These are phyloP conservation scores for Acestrorhynchus altus DNA, from an alignment of 2,797 vertebrate species.

Conservation along the genomic window DNA sequence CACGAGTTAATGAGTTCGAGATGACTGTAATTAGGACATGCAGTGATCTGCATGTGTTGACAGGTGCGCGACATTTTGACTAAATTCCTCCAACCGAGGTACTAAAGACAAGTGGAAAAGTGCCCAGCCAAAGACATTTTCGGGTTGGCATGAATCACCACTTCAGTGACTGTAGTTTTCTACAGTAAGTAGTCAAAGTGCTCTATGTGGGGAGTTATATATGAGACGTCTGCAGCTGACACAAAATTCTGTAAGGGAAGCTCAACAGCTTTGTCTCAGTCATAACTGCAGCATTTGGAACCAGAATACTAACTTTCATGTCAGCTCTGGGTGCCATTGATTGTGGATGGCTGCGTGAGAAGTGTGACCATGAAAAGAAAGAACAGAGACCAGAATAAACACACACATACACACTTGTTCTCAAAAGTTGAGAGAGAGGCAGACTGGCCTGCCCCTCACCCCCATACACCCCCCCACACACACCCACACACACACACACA, in stretches of 20 bases:
- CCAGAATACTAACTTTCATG: conserved; percentile 29
- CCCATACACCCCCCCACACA: conserved; percentile 53
- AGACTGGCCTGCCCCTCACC: conserved; percentile 50
- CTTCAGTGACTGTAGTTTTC: conserved; percentile 32
- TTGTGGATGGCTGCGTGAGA: conserved; percentile 46
- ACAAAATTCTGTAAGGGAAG: conserved; percentile 33
- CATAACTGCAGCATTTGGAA: conserved; percentile 32
- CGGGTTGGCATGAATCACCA: conserved; percentile 17
- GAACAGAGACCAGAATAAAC: conserved; percentile 49
- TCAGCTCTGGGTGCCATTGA: conserved; percentile 40
- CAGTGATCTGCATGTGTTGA: conserved; percentile 38
- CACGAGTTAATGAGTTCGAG: conserved; percentile 52
- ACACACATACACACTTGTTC: conserved; percentile 52
- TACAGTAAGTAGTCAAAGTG: conserved; percentile 22
- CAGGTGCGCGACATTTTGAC: conserved; percentile 35
- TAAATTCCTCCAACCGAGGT: conserved; percentile 23
- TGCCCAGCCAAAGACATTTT: conserved; percentile 40
- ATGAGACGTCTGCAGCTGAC: conserved; percentile 14
- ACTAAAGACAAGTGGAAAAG: conserved; percentile 25
- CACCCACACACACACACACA: conserved; percentile 21
- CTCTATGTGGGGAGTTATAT: conserved; percentile 23
- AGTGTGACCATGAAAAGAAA: conserved; percentile 62
- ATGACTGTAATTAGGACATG: conserved; percentile 45
- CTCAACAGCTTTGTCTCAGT: conserved; percentile 32
- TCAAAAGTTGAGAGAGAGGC: conserved; percentile 43